A percentile compares a stretch with the other conserved stretches of the same genome.
These are phyloP conservation scores for Lophotriccus pileatus DNA, from an alignment of 2,797 vertebrate genomes.

Conservation along the genomic window DNA sequence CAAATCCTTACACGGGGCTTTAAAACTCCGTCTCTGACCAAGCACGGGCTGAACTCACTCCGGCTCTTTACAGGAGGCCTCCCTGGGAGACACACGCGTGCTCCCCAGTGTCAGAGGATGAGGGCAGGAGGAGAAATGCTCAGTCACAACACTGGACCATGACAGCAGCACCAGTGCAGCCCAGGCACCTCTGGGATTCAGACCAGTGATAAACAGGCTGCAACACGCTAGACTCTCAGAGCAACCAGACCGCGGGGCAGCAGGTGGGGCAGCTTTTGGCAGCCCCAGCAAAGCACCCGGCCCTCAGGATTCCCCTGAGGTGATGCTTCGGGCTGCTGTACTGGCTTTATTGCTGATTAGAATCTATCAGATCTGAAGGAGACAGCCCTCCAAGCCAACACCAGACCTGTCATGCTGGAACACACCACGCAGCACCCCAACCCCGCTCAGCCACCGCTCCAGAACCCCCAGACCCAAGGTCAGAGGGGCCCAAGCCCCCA, in stretches of 20 bases:
- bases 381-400: neutral
- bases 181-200: neutral
- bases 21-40: neutral
- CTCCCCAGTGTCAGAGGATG: neutral
- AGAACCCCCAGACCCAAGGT: rapidly evolving
- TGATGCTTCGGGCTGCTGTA: neutral
- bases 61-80: neutral
- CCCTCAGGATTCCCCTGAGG: rapidly evolving
- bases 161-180: rapidly evolving
- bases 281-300: neutral
- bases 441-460: rapidly evolving
- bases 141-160: rapidly evolving
- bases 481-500: rapidly evolving
- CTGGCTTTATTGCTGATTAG: neutral
- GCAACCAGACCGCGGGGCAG: neutral
- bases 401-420: rapidly evolving
- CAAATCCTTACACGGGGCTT: neutral
- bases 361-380: neutral
- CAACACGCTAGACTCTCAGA: rapidly evolving
- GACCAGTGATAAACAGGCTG: neutral
- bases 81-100: neutral
- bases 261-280: neutral
- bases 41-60: neutral
- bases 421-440: rapidly evolving
- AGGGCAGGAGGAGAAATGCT: neutral